Evolutionary conservation across 2,113 vertebrate species (phyloP), one percentile per base, ranked within the genome.

Genomic region (Hemibagrus wyckioides): DNA sequence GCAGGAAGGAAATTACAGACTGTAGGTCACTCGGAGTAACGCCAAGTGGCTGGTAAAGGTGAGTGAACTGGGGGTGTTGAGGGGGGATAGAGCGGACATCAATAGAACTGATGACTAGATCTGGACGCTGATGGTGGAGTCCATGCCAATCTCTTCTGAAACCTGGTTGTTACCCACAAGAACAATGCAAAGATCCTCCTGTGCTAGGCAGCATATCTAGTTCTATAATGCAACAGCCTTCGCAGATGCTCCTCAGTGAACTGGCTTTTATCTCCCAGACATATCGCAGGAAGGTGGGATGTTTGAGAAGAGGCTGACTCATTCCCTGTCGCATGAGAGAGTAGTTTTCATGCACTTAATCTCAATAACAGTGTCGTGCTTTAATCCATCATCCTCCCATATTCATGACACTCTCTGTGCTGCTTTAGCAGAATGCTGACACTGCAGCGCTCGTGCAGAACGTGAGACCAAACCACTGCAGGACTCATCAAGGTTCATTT

Each of bases 181-280:
- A 41, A 25, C 39, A 76, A 84, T 48, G 76, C 30, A 30, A 67
- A 19, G 88, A 41, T 30, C 67, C 89, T 86, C 39, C 77, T 56
- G 52, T 80, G 85, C 82, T 57, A 83, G 57, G 73, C 61, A 28
- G 63, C 13, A 15, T 59, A n/a, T 77, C 80, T 41, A 48, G 36
- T 59, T 61, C 56, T 50, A 33, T 57, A 57, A 50, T 82, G 36
- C 75, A 75, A 21, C 39, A 23, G 21, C 57, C 50, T 83, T 76
- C 56, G 44, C 81, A 50, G 79, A 82, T 54, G n/a, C 52, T 36
- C 63, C 41, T 82, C 63, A 77, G 63, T 56, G 44, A 67, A 61
- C 39, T 2, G 1, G 36, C 85, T 85, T 88, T 91, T 67, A 91
- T 91, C 89, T 90, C 73, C 48, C 17, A 67, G 79, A 86, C 21